Conservation (phyloP, 2,888 invertebrate species). For the Troides oblongomaculatus region DNA sequence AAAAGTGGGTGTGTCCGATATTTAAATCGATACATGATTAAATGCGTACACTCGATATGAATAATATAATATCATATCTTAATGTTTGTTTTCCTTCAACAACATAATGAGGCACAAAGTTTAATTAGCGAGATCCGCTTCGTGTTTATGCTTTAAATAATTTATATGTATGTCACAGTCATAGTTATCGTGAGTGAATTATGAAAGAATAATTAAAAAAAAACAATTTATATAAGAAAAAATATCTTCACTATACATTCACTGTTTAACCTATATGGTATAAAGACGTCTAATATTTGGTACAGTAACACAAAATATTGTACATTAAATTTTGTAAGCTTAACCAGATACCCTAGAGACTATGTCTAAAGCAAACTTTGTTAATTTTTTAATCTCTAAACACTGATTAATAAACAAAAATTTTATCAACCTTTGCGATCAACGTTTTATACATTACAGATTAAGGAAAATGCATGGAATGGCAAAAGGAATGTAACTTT, state of each 20-base stretch:
- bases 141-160: conserved; percentile 20
- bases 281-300: too few relatives aligned
- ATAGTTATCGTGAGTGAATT: conserved; percentile 3
- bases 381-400: too few relatives aligned
- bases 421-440: not conserved
- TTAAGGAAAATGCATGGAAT: too few relatives aligned
- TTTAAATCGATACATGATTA: conserved; percentile 11
- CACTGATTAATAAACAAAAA: not conserved
- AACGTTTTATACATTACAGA: not conserved
- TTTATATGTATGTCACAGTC: conserved; percentile 24
- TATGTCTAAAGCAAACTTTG: too few relatives aligned
- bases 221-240: too few relatives aligned
- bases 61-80: conserved; percentile 19
- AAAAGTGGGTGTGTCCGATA: conserved; percentile 24
- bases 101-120: conserved; percentile 26
- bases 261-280: too few relatives aligned
- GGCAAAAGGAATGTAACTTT: too few relatives aligned
- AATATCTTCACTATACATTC: too few relatives aligned
- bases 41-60: conserved; percentile 11
- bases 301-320: too few relatives aligned
- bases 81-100: conserved; percentile 26
- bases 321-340: too few relatives aligned
- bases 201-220: too few relatives aligned
- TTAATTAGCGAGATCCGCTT: conserved; percentile 28
- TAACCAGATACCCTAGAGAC: too few relatives aligned